These are phyloP conservation scores for Prorops nasuta DNA, from an alignment of 1,140 invertebrate genomes.

Conservation along the genomic window DNA sequence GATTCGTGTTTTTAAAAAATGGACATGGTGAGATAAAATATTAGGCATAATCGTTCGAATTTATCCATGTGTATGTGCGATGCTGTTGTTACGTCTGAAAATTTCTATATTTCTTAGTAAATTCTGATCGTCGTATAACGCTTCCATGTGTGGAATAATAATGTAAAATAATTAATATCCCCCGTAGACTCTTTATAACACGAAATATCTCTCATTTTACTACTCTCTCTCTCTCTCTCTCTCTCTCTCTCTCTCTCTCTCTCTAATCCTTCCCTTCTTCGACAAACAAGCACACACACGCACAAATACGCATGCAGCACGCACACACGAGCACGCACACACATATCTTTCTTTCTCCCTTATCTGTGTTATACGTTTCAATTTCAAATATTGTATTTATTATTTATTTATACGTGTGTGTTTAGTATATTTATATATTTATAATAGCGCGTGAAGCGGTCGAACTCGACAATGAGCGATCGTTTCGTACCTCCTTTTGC, in stretches of 20 bases:
- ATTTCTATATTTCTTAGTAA: too few relatives aligned
- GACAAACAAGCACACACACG: too few relatives aligned
- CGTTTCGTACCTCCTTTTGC: not conserved
- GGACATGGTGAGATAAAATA: too few relatives aligned
- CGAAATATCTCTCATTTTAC: slow-evolving; percentile 5
- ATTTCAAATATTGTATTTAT: slow-evolving; percentile 23
- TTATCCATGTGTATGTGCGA: too few relatives aligned
- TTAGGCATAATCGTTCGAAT: too few relatives aligned
- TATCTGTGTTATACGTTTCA: slow-evolving; percentile 7
- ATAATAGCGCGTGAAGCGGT: not conserved
- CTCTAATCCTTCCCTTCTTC: too few relatives aligned
- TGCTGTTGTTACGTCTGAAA: too few relatives aligned
- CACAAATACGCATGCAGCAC: too few relatives aligned
- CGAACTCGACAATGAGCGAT: not conserved
- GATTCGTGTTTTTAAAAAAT: too few relatives aligned
- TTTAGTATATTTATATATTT: not conserved
- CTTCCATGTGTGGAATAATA: too few relatives aligned
- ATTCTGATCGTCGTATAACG: too few relatives aligned
- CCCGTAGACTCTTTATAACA: slow-evolving; percentile 20
- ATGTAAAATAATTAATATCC: slow-evolving; percentile 16
- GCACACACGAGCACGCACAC: too few relatives aligned
- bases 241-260: slow-evolving; percentile 7
- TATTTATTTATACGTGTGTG: slow-evolving; percentile 4
- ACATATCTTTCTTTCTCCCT: slow-evolving; percentile 11
- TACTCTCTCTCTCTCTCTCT: slow-evolving; percentile 4